Evolutionary conservation across 2,113 vertebrate genomes (phyloP), one percentile per base, ranked within the genome.

Genomic region (Salvelinus alpinus): DNA sequence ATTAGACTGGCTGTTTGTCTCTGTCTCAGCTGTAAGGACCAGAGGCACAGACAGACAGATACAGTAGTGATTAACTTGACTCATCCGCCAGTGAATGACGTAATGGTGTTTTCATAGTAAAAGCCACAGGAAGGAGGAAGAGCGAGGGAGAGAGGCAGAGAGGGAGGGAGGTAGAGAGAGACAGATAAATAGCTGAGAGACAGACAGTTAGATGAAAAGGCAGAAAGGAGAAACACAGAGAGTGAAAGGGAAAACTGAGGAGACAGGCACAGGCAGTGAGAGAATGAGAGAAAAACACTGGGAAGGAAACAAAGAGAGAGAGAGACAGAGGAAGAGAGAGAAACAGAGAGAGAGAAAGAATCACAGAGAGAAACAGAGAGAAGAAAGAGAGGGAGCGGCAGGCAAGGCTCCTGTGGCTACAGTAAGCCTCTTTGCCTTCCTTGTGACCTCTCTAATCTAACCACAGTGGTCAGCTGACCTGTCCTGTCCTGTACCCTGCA

Each of bases 371-470:
- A 64, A 24, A 64, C 24, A 65, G 8, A 65, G 64, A 65, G 64
- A 51, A 65, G 64, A 51, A 13, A 65, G 60, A 18, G 47, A 60
- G 47, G 67, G 65, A 65, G 64, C 4, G 11, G 12, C 11, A 25
- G 65, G 29, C 25, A 7, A 12, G 64, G 24, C 59, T 22, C n/a
- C 59, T 62, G 20, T 62, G 59, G n/a, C 59, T 22, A 62, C 51
- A 54, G 51, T 82, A 94, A 94, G 91, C 92, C 80, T 93, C 92
- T 94, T 93, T 92, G 82, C 82, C 78, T 91, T 91, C 90, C 92
- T 92, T 86, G 86, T 94, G 92, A 92, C 90, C 85, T 0, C 80
- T 84, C 88, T 94, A 94, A 94, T 94, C 93, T 85, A 88, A 81
- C 87, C 85, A 80, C 71, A 80, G 83, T 13, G 59, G 59, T 62